Evolutionary conservation across 2,797 vertebrate species (phyloP).

Genomic region (Bradypodion ventrale): DNA sequence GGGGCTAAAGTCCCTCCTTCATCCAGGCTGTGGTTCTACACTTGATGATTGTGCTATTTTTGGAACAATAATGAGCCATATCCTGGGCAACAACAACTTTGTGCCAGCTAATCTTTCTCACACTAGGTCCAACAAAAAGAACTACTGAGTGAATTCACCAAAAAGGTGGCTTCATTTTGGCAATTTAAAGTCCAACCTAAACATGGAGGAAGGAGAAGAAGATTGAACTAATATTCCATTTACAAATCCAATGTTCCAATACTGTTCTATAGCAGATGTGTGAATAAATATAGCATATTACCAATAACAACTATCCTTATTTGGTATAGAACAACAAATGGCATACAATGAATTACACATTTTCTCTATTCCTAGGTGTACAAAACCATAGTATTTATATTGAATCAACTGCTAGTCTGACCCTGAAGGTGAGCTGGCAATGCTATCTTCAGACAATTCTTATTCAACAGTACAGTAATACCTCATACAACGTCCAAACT

Average conservation of each 20-base stretch:
- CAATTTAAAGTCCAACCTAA: neutral
- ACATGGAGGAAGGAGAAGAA: too few relatives aligned
- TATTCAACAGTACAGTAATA: neutral
- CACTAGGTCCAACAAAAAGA: too few relatives aligned
- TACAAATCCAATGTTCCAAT: neutral
- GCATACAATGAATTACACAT: too few relatives aligned
- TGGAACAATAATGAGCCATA: too few relatives aligned
- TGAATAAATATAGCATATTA: neutral
- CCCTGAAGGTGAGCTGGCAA: neutral
- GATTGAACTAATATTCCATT: neutral
- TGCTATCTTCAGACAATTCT: neutral
- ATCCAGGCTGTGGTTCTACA: too few relatives aligned
- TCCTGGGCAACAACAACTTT: too few relatives aligned
- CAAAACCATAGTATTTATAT: neutral
- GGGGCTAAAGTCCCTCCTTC: too few relatives aligned
- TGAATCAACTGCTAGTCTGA: neutral
- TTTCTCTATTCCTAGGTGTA: neutral
- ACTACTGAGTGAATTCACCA: too few relatives aligned
- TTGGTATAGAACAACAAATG: neutral
- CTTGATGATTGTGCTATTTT: too few relatives aligned
- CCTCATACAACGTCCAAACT: too few relatives aligned
- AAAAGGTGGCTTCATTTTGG: too few relatives aligned
- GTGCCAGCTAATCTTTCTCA: too few relatives aligned
- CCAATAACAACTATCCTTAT: neutral
- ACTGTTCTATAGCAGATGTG: neutral